These are phyloP conservation scores for Meta bourneti DNA, from an alignment of 2,888 invertebrate species.

Conservation along the genomic window DNA sequence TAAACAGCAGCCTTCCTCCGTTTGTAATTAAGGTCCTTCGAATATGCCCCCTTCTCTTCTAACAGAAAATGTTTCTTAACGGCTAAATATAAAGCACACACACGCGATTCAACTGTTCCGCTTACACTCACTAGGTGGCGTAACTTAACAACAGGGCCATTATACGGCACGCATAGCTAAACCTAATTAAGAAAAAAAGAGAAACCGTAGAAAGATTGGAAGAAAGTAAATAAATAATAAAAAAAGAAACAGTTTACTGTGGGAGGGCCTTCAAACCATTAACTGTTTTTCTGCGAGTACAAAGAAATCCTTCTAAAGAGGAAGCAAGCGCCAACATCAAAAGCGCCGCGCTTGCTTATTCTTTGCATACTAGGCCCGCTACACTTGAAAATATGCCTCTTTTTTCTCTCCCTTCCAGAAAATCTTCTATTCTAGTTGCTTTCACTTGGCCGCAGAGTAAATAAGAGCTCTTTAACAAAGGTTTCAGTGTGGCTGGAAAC, in stretches of 20 bases:
- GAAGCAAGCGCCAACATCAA: constrained; percentile 41
- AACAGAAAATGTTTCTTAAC: neutral
- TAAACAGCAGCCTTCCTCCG: neutral
- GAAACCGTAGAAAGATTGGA: neutral
- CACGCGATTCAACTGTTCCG: constrained; percentile 24
- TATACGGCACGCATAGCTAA: constrained; percentile 34
- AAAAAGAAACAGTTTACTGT: constrained; percentile 34
- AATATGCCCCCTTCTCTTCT: neutral
- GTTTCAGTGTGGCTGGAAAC: constrained; percentile 36
- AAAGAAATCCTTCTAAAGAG: constrained; percentile 67
- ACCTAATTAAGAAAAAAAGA: constrained; percentile 66
- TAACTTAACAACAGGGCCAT: constrained; percentile 24
- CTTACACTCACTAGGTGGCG: constrained; percentile 57
- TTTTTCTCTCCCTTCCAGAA: constrained; percentile 3
- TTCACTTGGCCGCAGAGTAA: constrained; percentile 50
- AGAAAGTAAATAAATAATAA: constrained; percentile 18
- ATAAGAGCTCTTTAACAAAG: constrained; percentile 68
- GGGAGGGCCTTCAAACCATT: constrained; percentile 69
- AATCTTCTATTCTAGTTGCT: constrained; percentile 31
- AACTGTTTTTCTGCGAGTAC: constrained; percentile 59
- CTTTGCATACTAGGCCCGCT: constrained; percentile 45
- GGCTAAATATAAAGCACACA: constrained; percentile 21
- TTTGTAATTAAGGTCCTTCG: neutral
- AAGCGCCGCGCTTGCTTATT: constrained; percentile 39
- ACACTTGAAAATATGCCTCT: constrained; percentile 61